Conservation (phyloP, 2,113 vertebrate species). For the Cinclus mexicanus region DNA sequence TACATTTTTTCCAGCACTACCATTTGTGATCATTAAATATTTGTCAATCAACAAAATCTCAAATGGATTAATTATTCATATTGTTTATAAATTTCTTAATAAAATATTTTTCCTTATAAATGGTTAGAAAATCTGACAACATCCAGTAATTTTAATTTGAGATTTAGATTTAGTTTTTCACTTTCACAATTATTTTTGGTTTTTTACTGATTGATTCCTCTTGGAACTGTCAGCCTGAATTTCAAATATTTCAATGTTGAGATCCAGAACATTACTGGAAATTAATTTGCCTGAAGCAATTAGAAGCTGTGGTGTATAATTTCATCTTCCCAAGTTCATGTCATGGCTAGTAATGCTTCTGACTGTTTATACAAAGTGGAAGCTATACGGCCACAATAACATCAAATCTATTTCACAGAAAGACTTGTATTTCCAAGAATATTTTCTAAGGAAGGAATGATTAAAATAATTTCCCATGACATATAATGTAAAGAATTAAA, state of each 20-base stretch:
- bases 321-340: not conserved
- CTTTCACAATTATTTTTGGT: not conserved
- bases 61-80: not conserved
- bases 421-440: not conserved
- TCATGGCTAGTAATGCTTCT: not conserved
- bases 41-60: not conserved
- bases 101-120: not conserved
- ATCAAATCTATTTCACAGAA: not conserved
- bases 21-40: not conserved
- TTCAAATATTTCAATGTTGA: not conserved
- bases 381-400: not conserved
- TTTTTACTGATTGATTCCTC: not conserved
- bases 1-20: not conserved
- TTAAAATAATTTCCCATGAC: not conserved
- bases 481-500: not conserved
- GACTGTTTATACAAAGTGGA: not conserved
- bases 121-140: not conserved
- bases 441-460: not conserved
- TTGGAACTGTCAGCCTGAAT: not conserved
- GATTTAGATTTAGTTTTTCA: not conserved
- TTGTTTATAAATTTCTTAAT: not conserved
- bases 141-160: not conserved
- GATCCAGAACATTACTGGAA: not conserved
- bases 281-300: not conserved
- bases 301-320: not conserved